Base-by-base conservation (phyloP, 2,797 vertebrate genomes). In the Premnoplex brunnescens region DNA sequence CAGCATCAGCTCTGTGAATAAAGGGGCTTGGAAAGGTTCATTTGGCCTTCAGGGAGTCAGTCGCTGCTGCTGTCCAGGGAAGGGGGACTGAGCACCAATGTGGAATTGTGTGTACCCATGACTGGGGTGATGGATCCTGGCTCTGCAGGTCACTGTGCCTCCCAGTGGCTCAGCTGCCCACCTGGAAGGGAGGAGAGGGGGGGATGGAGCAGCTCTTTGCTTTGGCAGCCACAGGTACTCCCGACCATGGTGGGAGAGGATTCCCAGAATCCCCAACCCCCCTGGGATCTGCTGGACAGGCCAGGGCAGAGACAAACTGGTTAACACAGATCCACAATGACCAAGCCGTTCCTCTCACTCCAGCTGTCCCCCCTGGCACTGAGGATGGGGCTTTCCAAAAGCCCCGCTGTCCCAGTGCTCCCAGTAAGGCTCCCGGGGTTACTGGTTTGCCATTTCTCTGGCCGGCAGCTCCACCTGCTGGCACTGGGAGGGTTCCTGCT, bases 381-480 rank as follows among this genome's bases (percentile, higher is more conserved):
- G 36, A 16, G 1, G 3, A 5, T 2, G 10, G 26, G 27, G 6
- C 4, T 67, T 55, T 36, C 55, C 36, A 22, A 14, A 58, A 55
- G 39, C 43, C 24, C 20, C 0, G 22, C 67, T 32, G 23, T 62
- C 24, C 55, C 74, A 41, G 39, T 9, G 19, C 44, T 83, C 68
- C 55, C 81, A 69, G 73, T 14, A n/a, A 74, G 22, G 7, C 60
- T 63, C 43, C 52, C 39, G 3, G 34, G 4, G 8, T 4, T 28
- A 41, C 36, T 43, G 37, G 36, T 52, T 44, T 44, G 51, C 14
- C 4, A 32, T 95, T 93, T 88, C 72, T 84, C 49, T 86, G 66
- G 91, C 36, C 4, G 2, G 90, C 88, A 96, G 94, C 95, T 97
- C 96, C 95, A 96, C 88, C 95, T 96, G 93, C 73, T 90, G 95